Conservation (phyloP, 2,113 vertebrate genomes). For the Lucifuga dentata region DNA sequence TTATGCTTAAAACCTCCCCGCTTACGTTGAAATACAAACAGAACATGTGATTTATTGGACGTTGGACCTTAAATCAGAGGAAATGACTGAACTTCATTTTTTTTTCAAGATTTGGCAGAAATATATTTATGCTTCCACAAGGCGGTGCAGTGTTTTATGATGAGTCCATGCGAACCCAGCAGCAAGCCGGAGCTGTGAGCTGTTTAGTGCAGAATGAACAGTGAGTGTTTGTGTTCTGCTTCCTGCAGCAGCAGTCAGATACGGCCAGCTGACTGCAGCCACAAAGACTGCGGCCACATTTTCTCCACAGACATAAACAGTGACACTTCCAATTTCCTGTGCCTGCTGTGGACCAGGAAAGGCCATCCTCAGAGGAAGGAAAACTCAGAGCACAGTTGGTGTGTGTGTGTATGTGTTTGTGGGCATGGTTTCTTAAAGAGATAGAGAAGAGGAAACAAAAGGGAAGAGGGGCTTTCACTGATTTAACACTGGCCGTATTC, state of each 20-base stretch:
- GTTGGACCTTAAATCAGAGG: conserved; percentile 19
- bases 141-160: conserved; percentile 25
- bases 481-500: conserved; percentile 17
- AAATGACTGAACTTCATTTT: conserved; percentile 58
- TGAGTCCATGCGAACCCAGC: conserved; percentile 52
- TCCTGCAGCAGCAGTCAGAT: conserved; percentile 61
- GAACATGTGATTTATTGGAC: conserved; percentile 24
- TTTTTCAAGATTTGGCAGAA: conserved; percentile 55
- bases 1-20: conserved; percentile 23
- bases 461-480: conserved; percentile 17
- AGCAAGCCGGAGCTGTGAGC: conserved; percentile 42
- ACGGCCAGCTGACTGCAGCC: conserved; percentile 65
- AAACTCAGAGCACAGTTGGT: conserved; percentile 27
- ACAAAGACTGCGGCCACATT: conserved; percentile 63
- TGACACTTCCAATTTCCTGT: conserved; percentile 81
- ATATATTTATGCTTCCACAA: conserved; percentile 48
- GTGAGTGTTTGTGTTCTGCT: conserved; percentile 66
- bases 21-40: conserved; percentile 28
- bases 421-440: too few relatives aligned
- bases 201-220: conserved; percentile 57
- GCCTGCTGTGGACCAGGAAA: conserved; percentile 53
- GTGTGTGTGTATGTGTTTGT: conserved; percentile 18
- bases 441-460: background rate
- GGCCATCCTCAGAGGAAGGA: conserved; percentile 62
- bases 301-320: conserved; percentile 78